Evolutionary conservation across 1,140 invertebrate species (phyloP), one percentile per base, ranked within the genome.

Genomic region (Ceratitis capitata): DNA sequence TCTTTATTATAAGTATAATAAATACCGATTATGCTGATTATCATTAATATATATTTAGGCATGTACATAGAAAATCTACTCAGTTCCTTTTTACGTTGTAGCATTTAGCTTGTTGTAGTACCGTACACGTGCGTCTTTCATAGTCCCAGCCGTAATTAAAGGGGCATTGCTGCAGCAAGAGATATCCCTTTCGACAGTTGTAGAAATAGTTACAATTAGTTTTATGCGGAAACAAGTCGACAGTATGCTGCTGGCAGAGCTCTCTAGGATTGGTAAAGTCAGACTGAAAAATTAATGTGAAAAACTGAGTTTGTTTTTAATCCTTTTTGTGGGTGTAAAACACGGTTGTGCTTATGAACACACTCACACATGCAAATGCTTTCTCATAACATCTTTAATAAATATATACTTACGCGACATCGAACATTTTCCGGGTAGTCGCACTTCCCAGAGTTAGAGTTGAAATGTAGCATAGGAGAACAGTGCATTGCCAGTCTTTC

Each of bases 171-270:
- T 91, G 89, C 6, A 91, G 86, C 85, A 89, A 85, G 35, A 91
- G 35, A 47, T 78, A 90, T 0, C 90, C 90, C 19, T 87, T 86
- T 12, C 85, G 87, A 74, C 90, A 91, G 23, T 87, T 86, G 51
- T 91, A 90, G 29, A 88, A 91, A 61, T 91, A 91, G 53, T 91
- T 91, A 64, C 90, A 91, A 49, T 91, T 91, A 19, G 86, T 87
- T 19, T 88, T 61, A 87, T 91, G 90, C 1, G 90, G 90, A 87
- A 88, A 91, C 3, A 88, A 84, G 84, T 91, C 89, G 0, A 88
- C 85, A 7, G 86, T 88, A 47, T 91, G 84, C 0, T 49, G n/a
- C 26, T 88, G 88, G 84, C 90, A 91, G 58, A 89, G 90, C 61
- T 89, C 89, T 19, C 88, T 84, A 2, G 86, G 87, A 84, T 84